Percentiles rank a stretch among this genome's conserved stretches.
Evolutionary conservation across 2,113 vertebrate genomes (phyloP).

Genomic region (cattle (Bos taurus)): DNA sequence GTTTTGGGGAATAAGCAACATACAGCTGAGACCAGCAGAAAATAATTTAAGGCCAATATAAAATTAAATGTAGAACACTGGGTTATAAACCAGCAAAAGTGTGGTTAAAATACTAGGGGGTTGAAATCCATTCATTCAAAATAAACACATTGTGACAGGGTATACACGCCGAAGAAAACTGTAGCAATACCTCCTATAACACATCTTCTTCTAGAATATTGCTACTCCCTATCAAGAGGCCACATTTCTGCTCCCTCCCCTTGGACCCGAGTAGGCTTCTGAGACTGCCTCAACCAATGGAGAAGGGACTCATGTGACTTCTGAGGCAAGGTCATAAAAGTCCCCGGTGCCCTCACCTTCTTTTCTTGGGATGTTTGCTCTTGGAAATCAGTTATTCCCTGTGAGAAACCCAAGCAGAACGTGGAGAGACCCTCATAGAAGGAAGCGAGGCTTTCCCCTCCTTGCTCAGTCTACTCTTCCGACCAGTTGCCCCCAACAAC

Average conservation of each 20-base stretch:
- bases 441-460: background rate
- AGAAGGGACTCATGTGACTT: background rate
- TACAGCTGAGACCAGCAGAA: background rate
- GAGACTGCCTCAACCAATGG: background rate
- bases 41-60: background rate
- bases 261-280: background rate
- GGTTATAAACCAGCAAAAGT: background rate
- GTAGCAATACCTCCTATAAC: background rate
- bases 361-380: background rate
- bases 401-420: background rate
- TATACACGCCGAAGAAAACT: background rate
- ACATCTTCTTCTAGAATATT: background rate
- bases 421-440: fast-evolving
- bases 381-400: background rate
- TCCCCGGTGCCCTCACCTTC: background rate
- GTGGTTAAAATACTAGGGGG: background rate
- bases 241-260: background rate
- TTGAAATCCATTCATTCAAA: background rate
- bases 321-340: background rate
- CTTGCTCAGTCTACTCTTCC: background rate
- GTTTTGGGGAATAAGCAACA: background rate
- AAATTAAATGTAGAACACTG: background rate
- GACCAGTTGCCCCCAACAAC: background rate
- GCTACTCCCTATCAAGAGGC: background rate
- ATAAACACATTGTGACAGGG: background rate